Percentiles rank a stretch among this genome's conserved stretches.
Conservation (phyloP, 2,888 invertebrate genomes). For the Coelinius sp. region DNA sequence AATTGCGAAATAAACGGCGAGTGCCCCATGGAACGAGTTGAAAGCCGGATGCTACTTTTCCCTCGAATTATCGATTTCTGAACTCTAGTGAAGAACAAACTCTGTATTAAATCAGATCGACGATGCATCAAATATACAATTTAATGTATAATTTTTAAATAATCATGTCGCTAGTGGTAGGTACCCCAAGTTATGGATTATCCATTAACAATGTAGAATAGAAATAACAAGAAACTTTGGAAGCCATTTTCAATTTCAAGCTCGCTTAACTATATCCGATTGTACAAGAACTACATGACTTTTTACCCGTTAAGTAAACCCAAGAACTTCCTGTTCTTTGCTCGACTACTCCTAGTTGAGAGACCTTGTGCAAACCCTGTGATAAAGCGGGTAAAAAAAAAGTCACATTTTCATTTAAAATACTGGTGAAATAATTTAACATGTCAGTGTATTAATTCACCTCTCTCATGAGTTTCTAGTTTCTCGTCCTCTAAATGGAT, state of each 20-base stretch:
- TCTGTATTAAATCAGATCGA: neutral
- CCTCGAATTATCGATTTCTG: neutral
- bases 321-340: neutral
- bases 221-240: constrained; percentile 28
- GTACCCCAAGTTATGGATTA: neutral
- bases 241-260: constrained; percentile 34
- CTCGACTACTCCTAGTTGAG: neutral
- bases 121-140: neutral
- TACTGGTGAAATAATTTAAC: too few species aligned
- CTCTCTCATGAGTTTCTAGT: neutral
- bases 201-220: neutral
- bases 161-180: neutral
- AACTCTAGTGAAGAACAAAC: neutral
- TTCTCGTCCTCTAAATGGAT: neutral
- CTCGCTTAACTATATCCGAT: constrained; percentile 17
- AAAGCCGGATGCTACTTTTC: constrained; percentile 7
- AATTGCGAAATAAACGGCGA: constrained; percentile 14
- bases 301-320: neutral
- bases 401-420: too few species aligned
- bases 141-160: neutral
- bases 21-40: constrained; percentile 13
- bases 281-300: neutral
- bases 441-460: neutral
- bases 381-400: too few species aligned
- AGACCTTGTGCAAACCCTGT: too few species aligned